Conservation (phyloP, 1,140 invertebrate species). For the Drosophila ercepeae region DNA sequence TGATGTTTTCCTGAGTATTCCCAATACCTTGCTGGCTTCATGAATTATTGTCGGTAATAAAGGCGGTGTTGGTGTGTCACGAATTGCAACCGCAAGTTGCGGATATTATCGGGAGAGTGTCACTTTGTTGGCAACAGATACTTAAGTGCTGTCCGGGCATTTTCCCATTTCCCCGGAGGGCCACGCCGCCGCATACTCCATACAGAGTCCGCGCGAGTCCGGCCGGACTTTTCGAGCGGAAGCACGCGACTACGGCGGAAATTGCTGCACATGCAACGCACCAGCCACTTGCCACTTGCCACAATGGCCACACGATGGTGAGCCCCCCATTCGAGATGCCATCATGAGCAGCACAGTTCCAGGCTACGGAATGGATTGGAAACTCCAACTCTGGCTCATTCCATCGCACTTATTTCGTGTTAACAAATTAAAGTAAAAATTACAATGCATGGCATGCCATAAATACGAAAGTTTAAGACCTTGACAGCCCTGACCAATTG, state of each 20-base stretch:
- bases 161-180: conserved; percentile 3
- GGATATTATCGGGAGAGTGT: conserved; percentile 71
- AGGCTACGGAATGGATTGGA: conserved; percentile 18
- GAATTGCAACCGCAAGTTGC: conserved; percentile 51
- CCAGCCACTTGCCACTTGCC: conserved; percentile 43
- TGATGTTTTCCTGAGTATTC: neutral
- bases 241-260: conserved; percentile 74
- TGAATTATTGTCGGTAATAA: neutral
- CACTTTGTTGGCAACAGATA: conserved; percentile 67
- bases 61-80: conserved; percentile 18
- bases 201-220: conserved; percentile 5
- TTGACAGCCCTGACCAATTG: conserved; percentile 79
- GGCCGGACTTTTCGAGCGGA: conserved; percentile 54
- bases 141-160: conserved; percentile 62
- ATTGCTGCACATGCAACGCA: conserved; percentile 76
- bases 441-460: conserved; percentile 74
- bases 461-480: conserved; percentile 76
- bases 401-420: conserved; percentile 27
- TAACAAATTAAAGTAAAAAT: conserved; percentile 74
- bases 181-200: conserved; percentile 11
- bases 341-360: conserved; percentile 28
- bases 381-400: neutral
- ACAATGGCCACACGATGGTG: neutral
- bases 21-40: neutral
- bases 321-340: conserved; percentile 29